These are phyloP conservation scores for Trichonephila clavata DNA, from an alignment of 1,140 invertebrate species.

Conservation along the genomic window DNA sequence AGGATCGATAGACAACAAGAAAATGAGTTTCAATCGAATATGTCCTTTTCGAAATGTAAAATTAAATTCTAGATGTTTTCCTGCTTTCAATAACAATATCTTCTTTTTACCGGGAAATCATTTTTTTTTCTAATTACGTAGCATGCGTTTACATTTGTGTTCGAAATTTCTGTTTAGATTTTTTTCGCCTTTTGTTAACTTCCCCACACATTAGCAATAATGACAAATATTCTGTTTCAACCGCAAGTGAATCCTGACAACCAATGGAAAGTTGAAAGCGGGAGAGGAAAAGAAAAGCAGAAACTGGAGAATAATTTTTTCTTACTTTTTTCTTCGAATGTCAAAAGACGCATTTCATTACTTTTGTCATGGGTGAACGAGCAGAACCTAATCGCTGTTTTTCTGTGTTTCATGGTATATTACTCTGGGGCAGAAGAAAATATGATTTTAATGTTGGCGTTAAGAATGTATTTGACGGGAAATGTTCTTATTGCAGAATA, in stretches of 20 bases:
- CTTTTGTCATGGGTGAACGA: background rate
- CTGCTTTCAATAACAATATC: background rate
- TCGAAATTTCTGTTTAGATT: background rate
- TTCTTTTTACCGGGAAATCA: background rate
- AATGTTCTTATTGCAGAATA: slow-evolving; percentile 1
- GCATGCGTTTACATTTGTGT: slow-evolving; percentile 15
- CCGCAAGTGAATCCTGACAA: background rate
- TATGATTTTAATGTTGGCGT: slow-evolving; percentile 30
- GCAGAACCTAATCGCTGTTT: slow-evolving; percentile 36
- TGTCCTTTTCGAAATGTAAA: background rate
- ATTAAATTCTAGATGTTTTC: background rate
- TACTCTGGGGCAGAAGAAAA: slow-evolving; percentile 2
- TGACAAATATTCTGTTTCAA: slow-evolving; percentile 9
- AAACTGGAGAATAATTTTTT: background rate
- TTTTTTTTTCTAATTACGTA: slow-evolving; percentile 29
- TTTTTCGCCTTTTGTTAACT: background rate
- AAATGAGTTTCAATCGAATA: too few relatives aligned
- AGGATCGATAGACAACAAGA: too few relatives aligned
- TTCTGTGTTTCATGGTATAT: slow-evolving; percentile 32
- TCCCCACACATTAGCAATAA: slow-evolving; percentile 36
- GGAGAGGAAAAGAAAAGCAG: background rate
- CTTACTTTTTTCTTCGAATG: background rate
- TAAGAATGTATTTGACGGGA: background rate
- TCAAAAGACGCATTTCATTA: slow-evolving; percentile 34
- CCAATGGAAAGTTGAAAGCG: background rate